Evolutionary conservation across 35 echinoderm and acorn worm species (phyloP).

Genomic region (Amphiura filiformis): DNA sequence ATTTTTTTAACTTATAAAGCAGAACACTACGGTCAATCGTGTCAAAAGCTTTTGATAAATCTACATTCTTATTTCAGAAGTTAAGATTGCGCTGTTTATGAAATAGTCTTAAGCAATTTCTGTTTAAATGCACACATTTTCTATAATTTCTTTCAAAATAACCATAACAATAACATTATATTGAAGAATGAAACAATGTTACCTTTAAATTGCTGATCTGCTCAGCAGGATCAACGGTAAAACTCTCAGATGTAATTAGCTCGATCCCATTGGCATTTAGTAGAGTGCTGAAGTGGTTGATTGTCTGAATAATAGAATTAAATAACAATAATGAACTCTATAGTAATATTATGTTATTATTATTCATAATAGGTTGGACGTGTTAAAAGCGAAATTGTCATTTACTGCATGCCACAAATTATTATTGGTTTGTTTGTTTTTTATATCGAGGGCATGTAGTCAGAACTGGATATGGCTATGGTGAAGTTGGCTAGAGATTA

Average conservation of each 20-base stretch:
- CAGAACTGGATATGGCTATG: too few species aligned
- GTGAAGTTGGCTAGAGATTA: too few species aligned
- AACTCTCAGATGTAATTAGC: constrained; percentile 74
- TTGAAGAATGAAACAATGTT: neutral
- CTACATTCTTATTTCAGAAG: too few species aligned
- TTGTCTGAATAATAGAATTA: constrained; percentile 29
- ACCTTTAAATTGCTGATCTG: constrained; percentile 77
- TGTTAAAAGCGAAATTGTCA: too few species aligned
- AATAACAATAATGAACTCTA: too few species aligned
- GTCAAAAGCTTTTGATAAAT: too few species aligned
- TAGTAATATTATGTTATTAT: too few species aligned
- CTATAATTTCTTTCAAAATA: neutral
- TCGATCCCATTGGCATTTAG: constrained; percentile 31
- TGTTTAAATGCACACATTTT: neutral
- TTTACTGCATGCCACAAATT: too few species aligned
- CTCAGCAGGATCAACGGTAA: constrained; percentile 53
- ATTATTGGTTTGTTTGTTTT: too few species aligned
- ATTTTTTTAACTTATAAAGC: neutral
- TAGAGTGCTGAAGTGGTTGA: constrained; percentile 53
- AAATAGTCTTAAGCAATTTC: neutral
- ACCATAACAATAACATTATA: neutral
- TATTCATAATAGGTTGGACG: too few species aligned
- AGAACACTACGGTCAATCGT: neutral
- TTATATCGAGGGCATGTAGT: too few species aligned
- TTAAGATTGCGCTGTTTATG: too few species aligned